Base-by-base conservation (phyloP, 2,888 invertebrate genomes). In the Drosophila phalerata region DNA sequence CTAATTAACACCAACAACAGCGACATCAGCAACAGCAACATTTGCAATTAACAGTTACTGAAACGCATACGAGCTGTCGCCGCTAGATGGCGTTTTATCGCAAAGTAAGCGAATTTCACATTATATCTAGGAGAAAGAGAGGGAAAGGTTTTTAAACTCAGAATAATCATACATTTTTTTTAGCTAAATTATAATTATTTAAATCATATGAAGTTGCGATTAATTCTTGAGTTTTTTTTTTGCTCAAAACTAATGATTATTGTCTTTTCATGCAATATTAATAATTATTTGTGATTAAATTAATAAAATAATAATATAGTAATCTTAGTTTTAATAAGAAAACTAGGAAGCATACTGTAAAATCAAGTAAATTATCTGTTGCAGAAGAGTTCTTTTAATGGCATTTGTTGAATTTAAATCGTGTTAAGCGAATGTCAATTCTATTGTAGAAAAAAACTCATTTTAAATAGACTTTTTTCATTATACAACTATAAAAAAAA, bases 1-100 rank as follows among this genome's bases (percentile, higher is more conserved):
- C 68, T 75, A 81, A 79, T 79, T 78, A 81, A 64, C 68, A 66
- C 40, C 43, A 34, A 19, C 45, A 43, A 22, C 37, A 45, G 19
- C 56, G 47, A 28, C 45, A 56, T n/a, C 49, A 68, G n/a, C 45
- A 57, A 28, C 32, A 43, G 17, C 34, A 60, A 25, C 30, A 43
- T 10, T 57, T 19, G 56, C 56, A 74, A 69, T 64, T 69, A 56
- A 34, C 60, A 38, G 38, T 19, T 43, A 13, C 22, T 13, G 32
- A 49, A 40, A 43, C 47, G 60, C 34, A 45, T 40, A 32, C 32
- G 28, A 34, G 28, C 19, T 47, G 34, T 15, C 58, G 9, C 47
- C 74, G 53, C 25, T 73, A 75, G 70, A 48, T 65, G 73, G 48
- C 43, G 49, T 38, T 42, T 17, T 17, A 22, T n/a, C 6, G 19